Base-by-base conservation (phyloP, 2,113 vertebrate genomes). In the Diglossa brunneiventris region DNA sequence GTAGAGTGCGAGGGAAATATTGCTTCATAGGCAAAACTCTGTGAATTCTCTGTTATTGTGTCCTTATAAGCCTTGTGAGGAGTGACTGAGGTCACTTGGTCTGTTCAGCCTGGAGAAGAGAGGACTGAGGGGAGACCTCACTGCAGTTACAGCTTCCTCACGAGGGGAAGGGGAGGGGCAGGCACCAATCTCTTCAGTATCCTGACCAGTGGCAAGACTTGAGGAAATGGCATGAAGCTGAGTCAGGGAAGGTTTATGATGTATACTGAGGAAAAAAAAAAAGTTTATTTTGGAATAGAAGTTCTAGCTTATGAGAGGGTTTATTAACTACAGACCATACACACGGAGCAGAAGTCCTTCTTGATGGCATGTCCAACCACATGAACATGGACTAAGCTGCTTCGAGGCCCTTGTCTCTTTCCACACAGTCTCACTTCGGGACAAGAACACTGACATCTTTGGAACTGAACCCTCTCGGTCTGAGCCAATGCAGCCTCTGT, bases 91-190 rank as follows among this genome's bases (percentile, higher is more conserved):
- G 15, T 28, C 50, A 13, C 37, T 44, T 44, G 37, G 4, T 28
- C 27, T 13, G 59, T 28, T 33, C 59, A 66, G 27, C 12, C 68
- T 58, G 59, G 26, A 79, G 27, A 35, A 49, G 35, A 76, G 49
- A 7, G 41, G 26, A 33, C 17, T 31, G 31, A 58, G 21, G 26
- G 22, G 33, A 37, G 15, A 33, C 1, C 21, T 13, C 42, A 23
- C 0, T 23, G 27, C 13, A 27, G 42, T 13, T 72, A 2, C 59
- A 58, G 0, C 4, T 33, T 49, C 31, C 35, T 31, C 3, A 2
- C 8, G 13, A 35, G 13, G 9, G 20, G 35, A 31, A 50, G 31
- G 26, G 14, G 26, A 42, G 35, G 16, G 20, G 0, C 41, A 55
- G 42, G 11, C 2, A 49, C 22, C 2, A 4, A 31, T 9, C 50